These are phyloP conservation scores for Neosalanx taihuensis DNA, from an alignment of 2,797 vertebrate genomes.

Conservation along the genomic window DNA sequence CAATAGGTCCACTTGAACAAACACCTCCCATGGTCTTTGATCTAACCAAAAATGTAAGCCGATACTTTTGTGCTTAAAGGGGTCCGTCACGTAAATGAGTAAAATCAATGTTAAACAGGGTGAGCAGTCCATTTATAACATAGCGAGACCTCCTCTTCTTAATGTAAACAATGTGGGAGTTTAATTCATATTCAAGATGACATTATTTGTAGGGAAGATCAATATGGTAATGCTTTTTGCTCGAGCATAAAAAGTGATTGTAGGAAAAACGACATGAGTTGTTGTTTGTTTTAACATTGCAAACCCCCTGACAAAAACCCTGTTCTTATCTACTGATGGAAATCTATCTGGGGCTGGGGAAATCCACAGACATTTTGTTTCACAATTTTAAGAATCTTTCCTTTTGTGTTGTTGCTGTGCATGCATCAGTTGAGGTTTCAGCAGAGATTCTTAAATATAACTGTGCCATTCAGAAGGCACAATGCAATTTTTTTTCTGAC, in stretches of 20 bases:
- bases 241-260: conserved; percentile 11
- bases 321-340: neutral
- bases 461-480: conserved; percentile 27
- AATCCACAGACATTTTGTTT: neutral
- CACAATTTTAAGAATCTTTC: neutral
- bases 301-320: conserved; percentile 33
- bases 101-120: conserved; percentile 7
- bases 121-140: conserved; percentile 36
- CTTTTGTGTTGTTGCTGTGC: neutral
- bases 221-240: conserved; percentile 19
- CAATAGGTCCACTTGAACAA: conserved; percentile 26
- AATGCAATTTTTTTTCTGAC: conserved; percentile 26
- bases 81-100: conserved; percentile 9
- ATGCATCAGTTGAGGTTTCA: conserved; percentile 27
- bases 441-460: conserved; percentile 9
- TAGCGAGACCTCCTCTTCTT: conserved; percentile 24
- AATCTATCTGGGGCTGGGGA: neutral
- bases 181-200: neutral
- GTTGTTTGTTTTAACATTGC: conserved; percentile 12
- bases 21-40: conserved; percentile 23
- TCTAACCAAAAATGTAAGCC: conserved; percentile 27
- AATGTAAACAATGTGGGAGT: conserved; percentile 31
- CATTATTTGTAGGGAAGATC: conserved; percentile 19
- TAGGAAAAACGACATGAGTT: neutral
- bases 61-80: conserved; percentile 51